A percentile compares a stretch with the other conserved stretches of the same genome.
Conservation (phyloP, 2,888 invertebrate genomes). For the Elysia crispata region DNA sequence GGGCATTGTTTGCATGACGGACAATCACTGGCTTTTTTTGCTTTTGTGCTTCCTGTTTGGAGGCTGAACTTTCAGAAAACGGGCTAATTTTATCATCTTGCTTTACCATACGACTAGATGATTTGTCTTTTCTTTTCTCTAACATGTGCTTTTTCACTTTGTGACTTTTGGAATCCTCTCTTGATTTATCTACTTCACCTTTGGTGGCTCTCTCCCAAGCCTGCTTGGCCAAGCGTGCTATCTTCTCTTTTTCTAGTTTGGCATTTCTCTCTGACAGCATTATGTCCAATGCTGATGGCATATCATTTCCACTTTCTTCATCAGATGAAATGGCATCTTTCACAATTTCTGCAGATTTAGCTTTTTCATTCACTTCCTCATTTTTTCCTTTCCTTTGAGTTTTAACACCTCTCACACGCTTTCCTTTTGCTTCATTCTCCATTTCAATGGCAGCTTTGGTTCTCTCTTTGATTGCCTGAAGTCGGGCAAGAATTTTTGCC, state of each 20-base stretch:
- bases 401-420: constrained; percentile 25
- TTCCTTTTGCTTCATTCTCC: constrained; percentile 30
- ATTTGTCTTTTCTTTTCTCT: constrained; percentile 7
- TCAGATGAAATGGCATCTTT: constrained; percentile 30
- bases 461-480: constrained; percentile 48
- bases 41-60: constrained; percentile 13
- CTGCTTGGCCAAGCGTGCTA: constrained; percentile 42
- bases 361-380: constrained; percentile 38
- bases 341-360: constrained; percentile 44
- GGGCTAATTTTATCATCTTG: neutral
- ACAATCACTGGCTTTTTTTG: constrained; percentile 33
- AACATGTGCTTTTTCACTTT: constrained; percentile 10
- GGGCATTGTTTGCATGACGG: constrained; percentile 33
- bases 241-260: constrained; percentile 48
- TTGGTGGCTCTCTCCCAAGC: constrained; percentile 46
- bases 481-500: constrained; percentile 45
- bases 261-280: constrained; percentile 41
- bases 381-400: constrained; percentile 2
- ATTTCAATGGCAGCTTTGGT: constrained; percentile 40
- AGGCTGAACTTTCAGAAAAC: neutral
- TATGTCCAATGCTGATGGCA: constrained; percentile 40
- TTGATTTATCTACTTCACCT: constrained; percentile 30
- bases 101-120: neutral
- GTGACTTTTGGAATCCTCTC: constrained; percentile 14
- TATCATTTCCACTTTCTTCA: constrained; percentile 29